These are phyloP conservation scores for Pyrrhosoma nymphula DNA, from an alignment of 2,888 invertebrate genomes.

Conservation along the genomic window DNA sequence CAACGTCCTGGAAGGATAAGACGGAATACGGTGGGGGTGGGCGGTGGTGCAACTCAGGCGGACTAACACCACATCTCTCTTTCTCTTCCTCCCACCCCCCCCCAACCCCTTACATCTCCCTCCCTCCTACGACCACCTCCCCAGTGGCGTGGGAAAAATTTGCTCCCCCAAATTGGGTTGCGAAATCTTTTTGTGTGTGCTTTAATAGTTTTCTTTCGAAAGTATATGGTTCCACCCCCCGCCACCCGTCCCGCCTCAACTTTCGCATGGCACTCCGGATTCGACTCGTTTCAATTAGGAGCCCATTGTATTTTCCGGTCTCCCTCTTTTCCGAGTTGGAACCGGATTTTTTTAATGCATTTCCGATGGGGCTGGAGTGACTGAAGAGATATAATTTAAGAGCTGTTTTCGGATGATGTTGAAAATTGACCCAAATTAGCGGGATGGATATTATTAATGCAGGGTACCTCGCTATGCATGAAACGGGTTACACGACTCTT, in stretches of 20 bases:
- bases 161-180: not conserved
- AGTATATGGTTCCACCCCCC: conserved; percentile 27
- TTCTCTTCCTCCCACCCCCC: not conserved
- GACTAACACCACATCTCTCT: not conserved
- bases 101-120: not conserved
- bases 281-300: conserved; percentile 14
- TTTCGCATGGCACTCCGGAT: not conserved
- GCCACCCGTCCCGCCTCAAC: not conserved
- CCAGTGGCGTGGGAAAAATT: not conserved
- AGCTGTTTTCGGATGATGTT: conserved; percentile 6
- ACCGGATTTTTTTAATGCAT: conserved; percentile 11
- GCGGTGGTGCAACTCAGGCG: not conserved
- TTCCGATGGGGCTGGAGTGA: not conserved
- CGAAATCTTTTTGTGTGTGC: conserved; percentile 30
- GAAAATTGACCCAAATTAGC: conserved; percentile 29
- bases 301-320: not conserved
- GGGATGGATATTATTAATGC: not conserved
- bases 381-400: not conserved
- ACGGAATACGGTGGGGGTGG: not conserved
- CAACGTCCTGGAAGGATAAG: too few relatives aligned
- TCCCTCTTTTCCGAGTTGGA: not conserved
- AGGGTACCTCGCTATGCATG: not conserved
- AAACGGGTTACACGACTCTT: not conserved
- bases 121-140: not conserved
- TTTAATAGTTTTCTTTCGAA: conserved; percentile 36